Conservation (phyloP, 2,888 invertebrate genomes). For the Dasysyrphus albostriatus region DNA sequence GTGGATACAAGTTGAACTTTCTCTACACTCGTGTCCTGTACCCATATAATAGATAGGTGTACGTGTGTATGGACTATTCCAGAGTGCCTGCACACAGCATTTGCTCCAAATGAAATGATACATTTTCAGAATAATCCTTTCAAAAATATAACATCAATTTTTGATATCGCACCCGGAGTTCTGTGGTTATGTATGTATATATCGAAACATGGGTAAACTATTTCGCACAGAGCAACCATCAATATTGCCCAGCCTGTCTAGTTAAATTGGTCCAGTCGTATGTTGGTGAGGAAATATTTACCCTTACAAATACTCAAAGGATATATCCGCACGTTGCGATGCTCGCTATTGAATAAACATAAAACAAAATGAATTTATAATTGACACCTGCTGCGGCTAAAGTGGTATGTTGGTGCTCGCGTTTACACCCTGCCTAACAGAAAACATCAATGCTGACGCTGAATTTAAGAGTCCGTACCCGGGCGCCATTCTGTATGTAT, state of each 20-base stretch:
- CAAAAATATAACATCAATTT: slow-evolving; percentile 64
- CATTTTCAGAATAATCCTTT: slow-evolving; percentile 62
- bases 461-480: slow-evolving; percentile 2
- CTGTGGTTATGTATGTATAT: not conserved
- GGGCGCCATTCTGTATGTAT: slow-evolving; percentile 14
- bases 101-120: slow-evolving; percentile 37
- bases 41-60: not conserved
- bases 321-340: not conserved
- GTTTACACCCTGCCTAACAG: slow-evolving; percentile 40
- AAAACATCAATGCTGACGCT: not conserved
- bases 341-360: slow-evolving; percentile 64
- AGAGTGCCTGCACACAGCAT: slow-evolving; percentile 11
- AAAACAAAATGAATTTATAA: slow-evolving; percentile 75
- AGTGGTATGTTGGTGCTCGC: slow-evolving; percentile 33
- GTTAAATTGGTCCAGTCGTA: slow-evolving; percentile 20
- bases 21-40: slow-evolving; percentile 5
- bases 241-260: slow-evolving; percentile 38
- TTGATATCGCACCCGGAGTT: slow-evolving; percentile 46
- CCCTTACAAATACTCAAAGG: slow-evolving; percentile 39
- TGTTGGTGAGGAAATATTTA: slow-evolving; percentile 49
- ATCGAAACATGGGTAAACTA: slow-evolving; percentile 36
- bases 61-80: slow-evolving; percentile 2
- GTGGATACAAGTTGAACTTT: slow-evolving; percentile 7
- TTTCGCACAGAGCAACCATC: slow-evolving; percentile 44
- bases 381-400: slow-evolving; percentile 70